phyloP scores from a whole-genome alignment of 2,113 vertebrate species.

The Brevimyrus niger region DNA sequence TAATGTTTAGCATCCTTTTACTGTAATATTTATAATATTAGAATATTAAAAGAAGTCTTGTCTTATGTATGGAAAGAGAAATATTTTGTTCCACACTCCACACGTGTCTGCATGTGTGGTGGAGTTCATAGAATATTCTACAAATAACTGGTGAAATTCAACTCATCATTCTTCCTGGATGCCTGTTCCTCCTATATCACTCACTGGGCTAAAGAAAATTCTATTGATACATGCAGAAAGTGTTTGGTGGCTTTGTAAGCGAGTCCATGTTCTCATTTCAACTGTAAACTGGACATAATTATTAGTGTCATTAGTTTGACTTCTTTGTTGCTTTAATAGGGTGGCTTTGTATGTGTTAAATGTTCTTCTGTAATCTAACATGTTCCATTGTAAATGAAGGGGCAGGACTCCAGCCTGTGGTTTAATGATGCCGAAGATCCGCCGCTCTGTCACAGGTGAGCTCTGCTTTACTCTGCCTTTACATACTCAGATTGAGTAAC shows the following conservation, averaged over 20 bases:
- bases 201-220: background rate
- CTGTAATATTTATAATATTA: background rate
- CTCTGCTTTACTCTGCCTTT: background rate
- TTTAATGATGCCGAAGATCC: slow-evolving; percentile 34
- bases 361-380: background rate
- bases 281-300: background rate
- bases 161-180: background rate
- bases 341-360: background rate
- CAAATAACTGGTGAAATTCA: background rate
- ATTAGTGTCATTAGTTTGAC: background rate
- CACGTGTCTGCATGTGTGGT: background rate
- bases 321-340: background rate
- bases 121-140: background rate
- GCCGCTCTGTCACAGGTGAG: slow-evolving; percentile 40
- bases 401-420: slow-evolving; percentile 41
- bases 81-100: background rate
- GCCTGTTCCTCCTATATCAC: background rate
- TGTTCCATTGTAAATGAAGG: slow-evolving; percentile 12
- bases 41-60: background rate
- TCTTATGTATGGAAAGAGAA: background rate
- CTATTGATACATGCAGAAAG: background rate
- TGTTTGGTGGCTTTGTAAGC: background rate
- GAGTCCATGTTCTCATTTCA: background rate
- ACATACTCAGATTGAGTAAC: background rate
- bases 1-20: background rate